Percentiles rank a stretch among this genome's conserved stretches.
phyloP scores from a whole-genome alignment of 2,113 vertebrate genomes.

The Orcinus orca region DNA sequence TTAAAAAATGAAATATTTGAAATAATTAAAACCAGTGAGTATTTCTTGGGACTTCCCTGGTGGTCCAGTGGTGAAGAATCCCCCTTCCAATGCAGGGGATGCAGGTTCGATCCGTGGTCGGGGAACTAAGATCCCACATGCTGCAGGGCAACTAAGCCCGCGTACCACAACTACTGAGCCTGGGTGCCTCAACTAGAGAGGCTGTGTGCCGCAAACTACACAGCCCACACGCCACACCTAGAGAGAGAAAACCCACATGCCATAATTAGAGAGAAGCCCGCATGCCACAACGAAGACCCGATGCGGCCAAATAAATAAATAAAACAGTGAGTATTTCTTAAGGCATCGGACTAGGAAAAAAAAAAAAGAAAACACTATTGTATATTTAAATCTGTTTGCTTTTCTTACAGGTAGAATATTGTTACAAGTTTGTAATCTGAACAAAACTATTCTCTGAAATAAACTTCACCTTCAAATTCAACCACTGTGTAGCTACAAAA shows the following conservation, averaged over 20 bases:
- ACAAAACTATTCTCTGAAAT: slow-evolving; percentile 42
- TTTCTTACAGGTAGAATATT: slow-evolving; percentile 46
- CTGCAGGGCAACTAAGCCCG: no score
- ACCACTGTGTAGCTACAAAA: slow-evolving; percentile 8
- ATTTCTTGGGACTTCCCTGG: neutral
- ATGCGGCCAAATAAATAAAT: neutral
- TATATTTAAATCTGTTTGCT: slow-evolving; percentile 20
- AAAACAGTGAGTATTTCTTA: neutral
- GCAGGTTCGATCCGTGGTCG: no score
- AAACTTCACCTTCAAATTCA: slow-evolving; percentile 51
- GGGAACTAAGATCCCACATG: no score
- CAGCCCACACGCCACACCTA: no score
- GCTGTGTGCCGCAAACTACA: no score
- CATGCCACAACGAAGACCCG: no score
- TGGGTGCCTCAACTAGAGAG: no score
- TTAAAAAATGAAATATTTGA: neutral
- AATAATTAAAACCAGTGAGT: slow-evolving; percentile 18
- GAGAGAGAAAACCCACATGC: no score
- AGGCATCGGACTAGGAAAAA: neutral
- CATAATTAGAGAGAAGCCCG: no score
- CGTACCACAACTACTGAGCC: no score
- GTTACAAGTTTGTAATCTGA: neutral
- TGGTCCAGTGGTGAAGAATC: no score
- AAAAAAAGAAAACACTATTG: neutral
- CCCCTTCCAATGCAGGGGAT: no score